Base-by-base conservation (phyloP, 2,888 invertebrate genomes). In the Teleogryllus oceanicus region DNA sequence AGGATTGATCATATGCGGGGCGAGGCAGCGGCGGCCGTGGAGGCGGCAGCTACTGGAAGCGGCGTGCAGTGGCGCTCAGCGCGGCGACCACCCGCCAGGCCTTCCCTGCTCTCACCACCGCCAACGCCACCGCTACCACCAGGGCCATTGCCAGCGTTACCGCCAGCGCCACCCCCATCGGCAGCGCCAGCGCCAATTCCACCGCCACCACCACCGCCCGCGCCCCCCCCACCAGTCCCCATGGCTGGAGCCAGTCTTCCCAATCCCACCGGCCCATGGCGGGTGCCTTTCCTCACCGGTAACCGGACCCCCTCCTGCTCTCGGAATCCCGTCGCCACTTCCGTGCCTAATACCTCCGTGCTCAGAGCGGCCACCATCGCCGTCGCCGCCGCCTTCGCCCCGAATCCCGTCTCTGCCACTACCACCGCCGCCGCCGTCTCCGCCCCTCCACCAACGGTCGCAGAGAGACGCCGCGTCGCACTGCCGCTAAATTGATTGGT, bases 401-500 rank as follows among this genome's bases (percentile, higher is more conserved):
- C 12, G 62, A 18, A 62, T 62, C 16, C 62, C 62, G 16, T 51
- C 62, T 18, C 62, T 62, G 16, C 62, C 16, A 62, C 62, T 2
- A 12, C 16, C 51, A 51, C 16, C 51, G 12, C 51, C 51, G 16
- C 62, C 62, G 62, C 62, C 62, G 62, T 5, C 62, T 16, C 62
- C 62, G 18, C 16, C 62, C 62, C 18, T 18, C 16, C 62, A 62
- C 62, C 18, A 18, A 2, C 62, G 62, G 12, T 12, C 16, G 18
- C 62, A 16, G 51, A 62, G 62, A 62, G 18, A 18, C 18, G 62
- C 62, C 62, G 62, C 62, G 62, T 62, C 62, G 62, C 62, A 62
- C 62, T 62, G 62, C 62, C 62, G 62, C 62, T 62, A 62, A 62
- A 62, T 62, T 62, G 62, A 62, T 62, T 62, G 62, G 62, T 62